Base-by-base conservation (phyloP, 2,113 vertebrate species). In the Platycercus adscitus region DNA sequence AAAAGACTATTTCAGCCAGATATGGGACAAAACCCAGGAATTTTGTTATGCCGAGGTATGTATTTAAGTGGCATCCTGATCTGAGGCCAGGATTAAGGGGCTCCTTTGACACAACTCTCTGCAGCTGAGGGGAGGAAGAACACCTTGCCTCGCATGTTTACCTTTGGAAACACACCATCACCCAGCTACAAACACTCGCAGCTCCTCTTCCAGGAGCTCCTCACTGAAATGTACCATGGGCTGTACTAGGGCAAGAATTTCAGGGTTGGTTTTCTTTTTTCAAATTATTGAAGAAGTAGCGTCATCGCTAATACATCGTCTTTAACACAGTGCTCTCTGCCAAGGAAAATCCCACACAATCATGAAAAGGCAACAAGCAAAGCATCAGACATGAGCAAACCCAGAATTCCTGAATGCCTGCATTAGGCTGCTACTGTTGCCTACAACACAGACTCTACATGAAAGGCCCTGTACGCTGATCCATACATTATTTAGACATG, bases 281-380 rank as follows among this genome's bases (percentile, higher is more conserved):
- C 13, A 43, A 66, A 75, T 72, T 20, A 69, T 50, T 85, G 64
- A 89, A 81, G 63, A 85, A 92, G 61, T 94, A 93, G 58, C 88
- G 56, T 94, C 93, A 92, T 89, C 1, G 12, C 53, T 92, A 93
- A 96, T 94, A 66, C 44, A 96, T 95, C 93, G 92, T 91, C 65
- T 81, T 52, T 72, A 93, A 76, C 61, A 87, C 41, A 26, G 61
- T 0, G 0, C 25, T 49, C 44, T 29, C 46, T 91, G 92, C 88
- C 88, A 91, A 96, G 69, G 70, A 92, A 96, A 97, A 95, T 87
- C 83, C 92, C 86, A 80, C 91, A 73, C 86, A 85, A 63, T 93
- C 70, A 82, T 28, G 39, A 49, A 65, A 91, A 93, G 65, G 70
- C 73, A 95, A 58, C 23, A 86, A 82, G 83, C 25, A 85, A 85